phyloP scores from a whole-genome alignment of 2,797 vertebrate species.

The Macropodus opercularis region DNA sequence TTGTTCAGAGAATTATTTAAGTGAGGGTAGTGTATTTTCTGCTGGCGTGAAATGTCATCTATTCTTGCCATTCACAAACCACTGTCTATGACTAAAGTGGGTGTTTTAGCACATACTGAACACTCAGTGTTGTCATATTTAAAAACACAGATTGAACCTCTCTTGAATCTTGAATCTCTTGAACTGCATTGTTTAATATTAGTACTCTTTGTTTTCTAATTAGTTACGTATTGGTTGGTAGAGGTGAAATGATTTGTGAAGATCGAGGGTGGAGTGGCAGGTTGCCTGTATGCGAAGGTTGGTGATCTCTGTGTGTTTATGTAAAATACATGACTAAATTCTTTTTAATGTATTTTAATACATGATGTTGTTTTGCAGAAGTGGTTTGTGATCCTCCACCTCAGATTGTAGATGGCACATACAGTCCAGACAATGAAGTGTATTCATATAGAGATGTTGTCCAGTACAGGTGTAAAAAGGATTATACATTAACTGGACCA shows the following conservation, averaged over 20 bases:
- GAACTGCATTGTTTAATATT: no score
- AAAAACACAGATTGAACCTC: no score
- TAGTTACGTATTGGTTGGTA: rapidly evolving
- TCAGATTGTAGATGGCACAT: rapidly evolving
- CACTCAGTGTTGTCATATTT: no score
- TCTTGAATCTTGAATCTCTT: no score
- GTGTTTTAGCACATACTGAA: no score
- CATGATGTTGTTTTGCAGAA: constrained; percentile 45
- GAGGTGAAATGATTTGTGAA: rapidly evolving
- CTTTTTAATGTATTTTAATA: constrained; percentile 6
- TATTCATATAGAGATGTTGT: neutral
- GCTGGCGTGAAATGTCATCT: no score
- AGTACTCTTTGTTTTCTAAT: neutral
- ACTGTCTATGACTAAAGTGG: no score
- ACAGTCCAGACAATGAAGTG: rapidly evolving
- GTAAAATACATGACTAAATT: neutral
- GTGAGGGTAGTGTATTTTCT: no score
- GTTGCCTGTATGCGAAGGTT: constrained; percentile 54
- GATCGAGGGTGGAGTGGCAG: neutral
- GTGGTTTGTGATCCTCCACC: constrained; percentile 19
- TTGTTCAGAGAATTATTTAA: neutral
- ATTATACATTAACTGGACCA: neutral
- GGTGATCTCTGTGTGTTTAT: constrained; percentile 9
- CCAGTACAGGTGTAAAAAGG: rapidly evolving
- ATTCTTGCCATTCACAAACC: no score